Evolutionary conservation across 1,140 invertebrate species (phyloP).

Genomic region (Heliconius hewitsoni): DNA sequence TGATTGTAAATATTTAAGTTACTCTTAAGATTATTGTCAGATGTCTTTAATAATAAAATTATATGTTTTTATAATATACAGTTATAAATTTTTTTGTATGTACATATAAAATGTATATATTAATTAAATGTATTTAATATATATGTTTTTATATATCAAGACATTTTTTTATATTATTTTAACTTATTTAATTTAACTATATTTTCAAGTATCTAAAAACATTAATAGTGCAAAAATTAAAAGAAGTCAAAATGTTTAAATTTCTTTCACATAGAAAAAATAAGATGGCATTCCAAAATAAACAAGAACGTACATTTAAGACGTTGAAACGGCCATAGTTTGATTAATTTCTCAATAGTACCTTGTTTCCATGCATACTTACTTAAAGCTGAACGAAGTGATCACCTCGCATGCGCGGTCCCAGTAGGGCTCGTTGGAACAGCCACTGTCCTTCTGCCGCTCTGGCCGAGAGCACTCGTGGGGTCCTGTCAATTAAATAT

Average conservation of each 20-base stretch:
- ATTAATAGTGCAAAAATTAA: no score
- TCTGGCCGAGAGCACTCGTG: background rate
- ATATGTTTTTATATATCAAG: no score
- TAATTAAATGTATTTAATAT: background rate
- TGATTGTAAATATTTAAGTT: background rate
- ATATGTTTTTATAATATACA: background rate
- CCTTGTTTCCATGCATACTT: conserved; percentile 1
- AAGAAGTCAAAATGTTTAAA: no score
- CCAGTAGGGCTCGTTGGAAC: conserved; percentile 21
- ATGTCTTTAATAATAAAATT: background rate
- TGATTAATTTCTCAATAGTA: background rate
- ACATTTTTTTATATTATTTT: no score
- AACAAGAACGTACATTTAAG: background rate
- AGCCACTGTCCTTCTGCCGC: conserved; percentile 11
- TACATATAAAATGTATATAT: no score
- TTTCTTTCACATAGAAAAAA: no score
- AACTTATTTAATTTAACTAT: no score
- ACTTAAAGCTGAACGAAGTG: conserved; percentile 8
- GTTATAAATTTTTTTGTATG: no score
- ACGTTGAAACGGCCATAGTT: background rate
- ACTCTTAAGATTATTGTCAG: background rate
- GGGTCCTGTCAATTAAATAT: background rate
- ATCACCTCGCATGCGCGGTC: conserved; percentile 39
- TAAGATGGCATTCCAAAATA: background rate
- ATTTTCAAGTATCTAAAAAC: no score